A percentile compares a stretch with the other conserved stretches of the same genome.
These are phyloP conservation scores for Emydura subglobosa DNA, from an alignment of 2,113 vertebrate genomes.

Conservation along the genomic window DNA sequence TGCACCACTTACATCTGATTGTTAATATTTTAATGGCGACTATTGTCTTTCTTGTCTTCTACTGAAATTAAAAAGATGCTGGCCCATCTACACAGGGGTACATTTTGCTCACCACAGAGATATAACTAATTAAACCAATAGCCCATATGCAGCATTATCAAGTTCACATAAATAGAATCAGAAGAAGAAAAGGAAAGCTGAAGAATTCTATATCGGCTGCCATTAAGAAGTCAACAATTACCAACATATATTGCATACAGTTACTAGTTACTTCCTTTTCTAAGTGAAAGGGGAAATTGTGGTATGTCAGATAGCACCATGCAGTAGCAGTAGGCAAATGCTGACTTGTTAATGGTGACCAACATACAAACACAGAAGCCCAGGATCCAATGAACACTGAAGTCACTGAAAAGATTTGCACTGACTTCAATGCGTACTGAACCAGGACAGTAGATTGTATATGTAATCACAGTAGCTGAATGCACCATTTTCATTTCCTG, in stretches of 20 bases:
- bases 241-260: neutral
- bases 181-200: conserved; percentile 17
- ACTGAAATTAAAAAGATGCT: neutral
- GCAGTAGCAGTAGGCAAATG: neutral
- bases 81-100: neutral
- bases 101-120: neutral
- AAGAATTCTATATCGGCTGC: neutral
- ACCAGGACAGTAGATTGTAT: neutral
- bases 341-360: neutral
- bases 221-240: neutral
- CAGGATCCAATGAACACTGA: neutral
- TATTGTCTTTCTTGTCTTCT: neutral
- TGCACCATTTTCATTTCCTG: neutral
- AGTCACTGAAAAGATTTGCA: neutral
- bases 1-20: neutral
- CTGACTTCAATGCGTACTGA: neutral
- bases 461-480: neutral
- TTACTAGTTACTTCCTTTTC: neutral
- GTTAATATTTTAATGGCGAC: neutral
- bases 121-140: conserved; percentile 9
- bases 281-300: neutral
- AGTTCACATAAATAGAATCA: neutral
- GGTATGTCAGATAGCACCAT: neutral
- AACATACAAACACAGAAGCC: neutral
- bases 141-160: neutral